A percentile compares a stretch with the other conserved stretches of the same genome.
phyloP scores from a whole-genome alignment of 2,888 invertebrate genomes.

The Parochlus steinenii region DNA sequence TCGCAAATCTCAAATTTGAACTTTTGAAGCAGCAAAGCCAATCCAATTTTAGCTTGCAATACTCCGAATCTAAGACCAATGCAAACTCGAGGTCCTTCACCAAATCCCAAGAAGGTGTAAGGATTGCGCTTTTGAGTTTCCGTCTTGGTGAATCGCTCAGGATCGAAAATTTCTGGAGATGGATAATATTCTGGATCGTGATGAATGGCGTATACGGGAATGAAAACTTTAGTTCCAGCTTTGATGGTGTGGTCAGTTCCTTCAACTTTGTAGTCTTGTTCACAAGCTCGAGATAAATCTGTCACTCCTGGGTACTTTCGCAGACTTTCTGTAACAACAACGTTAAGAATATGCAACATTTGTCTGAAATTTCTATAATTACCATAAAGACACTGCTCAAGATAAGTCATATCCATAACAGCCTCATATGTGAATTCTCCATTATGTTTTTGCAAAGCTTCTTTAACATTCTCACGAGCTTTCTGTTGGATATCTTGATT shows the following conservation, averaged over 20 bases:
- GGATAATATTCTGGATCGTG: too few relatives aligned
- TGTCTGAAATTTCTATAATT: too few relatives aligned
- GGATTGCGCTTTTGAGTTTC: too few relatives aligned
- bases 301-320: slow-evolving; percentile 17
- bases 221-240: slow-evolving; percentile 15
- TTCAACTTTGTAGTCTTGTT: slow-evolving; percentile 13
- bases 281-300: slow-evolving; percentile 14
- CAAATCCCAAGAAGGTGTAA: too few relatives aligned
- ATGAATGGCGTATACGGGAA: slow-evolving; percentile 21
- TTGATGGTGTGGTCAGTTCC: slow-evolving; percentile 7
- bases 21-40: not conserved
- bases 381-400: slow-evolving; percentile 25
- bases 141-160: too few relatives aligned
- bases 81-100: too few relatives aligned
- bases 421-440: slow-evolving; percentile 25
- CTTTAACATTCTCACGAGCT: slow-evolving; percentile 21
- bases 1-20: not conserved
- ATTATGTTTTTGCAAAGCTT: slow-evolving; percentile 17
- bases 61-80: too few relatives aligned
- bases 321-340: slow-evolving; percentile 16
- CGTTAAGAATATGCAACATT: too few relatives aligned
- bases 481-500: slow-evolving; percentile 25
- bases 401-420: slow-evolving; percentile 23
- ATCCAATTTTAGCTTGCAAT: slow-evolving; percentile 12
- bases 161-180: too few relatives aligned